phyloP scores from a whole-genome alignment of 2,888 invertebrate species.

The Ectropis crepuscularia region DNA sequence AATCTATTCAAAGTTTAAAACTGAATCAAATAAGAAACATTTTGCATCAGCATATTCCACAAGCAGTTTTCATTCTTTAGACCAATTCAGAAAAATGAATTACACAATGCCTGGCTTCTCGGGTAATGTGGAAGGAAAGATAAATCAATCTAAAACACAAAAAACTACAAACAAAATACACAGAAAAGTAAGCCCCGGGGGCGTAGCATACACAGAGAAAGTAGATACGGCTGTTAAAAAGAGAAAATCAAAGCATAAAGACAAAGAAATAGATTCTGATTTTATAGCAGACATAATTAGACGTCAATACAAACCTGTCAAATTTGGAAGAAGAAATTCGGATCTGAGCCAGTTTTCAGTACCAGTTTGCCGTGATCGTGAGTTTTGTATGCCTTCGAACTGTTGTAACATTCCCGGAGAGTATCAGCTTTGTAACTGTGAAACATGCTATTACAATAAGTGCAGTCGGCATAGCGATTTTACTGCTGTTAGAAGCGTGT shows the following conservation, averaged over 20 bases:
- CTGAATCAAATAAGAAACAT: conserved; percentile 52
- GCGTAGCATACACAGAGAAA: conserved; percentile 37
- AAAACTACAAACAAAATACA: conserved; percentile 41
- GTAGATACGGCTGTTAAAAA: conserved; percentile 33
- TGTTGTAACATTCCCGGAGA: conserved; percentile 56
- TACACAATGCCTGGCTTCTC: conserved; percentile 37
- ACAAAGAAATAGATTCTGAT: conserved; percentile 59
- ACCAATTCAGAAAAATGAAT: conserved; percentile 44
- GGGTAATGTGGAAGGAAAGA: conserved; percentile 40
- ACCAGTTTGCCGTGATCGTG: conserved; percentile 73
- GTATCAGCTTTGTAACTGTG: conserved; percentile 61
- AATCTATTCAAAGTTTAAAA: conserved; percentile 50
- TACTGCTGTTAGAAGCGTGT: conserved; percentile 65
- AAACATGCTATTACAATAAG: conserved; percentile 25
- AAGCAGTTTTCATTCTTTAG: conserved; percentile 60
- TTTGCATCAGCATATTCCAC: conserved; percentile 50
- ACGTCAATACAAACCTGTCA: conserved; percentile 70
- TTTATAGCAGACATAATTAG: conserved; percentile 73
- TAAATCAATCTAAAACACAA: conserved; percentile 41
- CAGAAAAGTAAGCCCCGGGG: conserved; percentile 42
- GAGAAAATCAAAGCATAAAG: conserved; percentile 45
- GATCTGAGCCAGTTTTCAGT: conserved; percentile 71
- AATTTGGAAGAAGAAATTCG: conserved; percentile 64
- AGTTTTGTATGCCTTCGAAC: conserved; percentile 47
- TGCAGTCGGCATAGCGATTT: conserved; percentile 44